phyloP scores from a whole-genome alignment of 2,888 invertebrate species.

The Dione juno region DNA sequence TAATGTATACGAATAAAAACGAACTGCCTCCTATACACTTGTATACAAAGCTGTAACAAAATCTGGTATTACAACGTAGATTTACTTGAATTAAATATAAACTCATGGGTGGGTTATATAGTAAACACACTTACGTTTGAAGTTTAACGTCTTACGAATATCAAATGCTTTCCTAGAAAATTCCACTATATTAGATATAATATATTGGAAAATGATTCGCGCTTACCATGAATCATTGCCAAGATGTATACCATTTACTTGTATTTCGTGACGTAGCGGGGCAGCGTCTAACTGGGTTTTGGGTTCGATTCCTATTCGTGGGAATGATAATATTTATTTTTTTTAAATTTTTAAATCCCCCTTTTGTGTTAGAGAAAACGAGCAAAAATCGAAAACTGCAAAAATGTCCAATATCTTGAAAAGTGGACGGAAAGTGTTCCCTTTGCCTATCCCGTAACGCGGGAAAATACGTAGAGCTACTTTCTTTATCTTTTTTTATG shows the following conservation, averaged over 20 bases:
- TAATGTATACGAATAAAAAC: too few species aligned
- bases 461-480: too few species aligned
- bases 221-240: conserved; percentile 1
- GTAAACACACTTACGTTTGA: neutral
- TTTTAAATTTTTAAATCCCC: too few species aligned
- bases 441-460: too few species aligned
- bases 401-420: too few species aligned
- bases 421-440: too few species aligned
- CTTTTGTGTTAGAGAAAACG: too few species aligned
- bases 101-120: neutral
- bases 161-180: conserved; percentile 1
- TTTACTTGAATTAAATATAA: neutral
- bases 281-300: too few species aligned
- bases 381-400: too few species aligned
- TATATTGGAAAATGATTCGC: conserved; percentile 12
- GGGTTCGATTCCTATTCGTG: too few species aligned
- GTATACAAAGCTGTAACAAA: neutral
- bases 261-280: too few species aligned
- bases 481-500: neutral
- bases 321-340: too few species aligned
- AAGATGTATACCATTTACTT: neutral
- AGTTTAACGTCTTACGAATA: neutral
- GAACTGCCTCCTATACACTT: neutral
- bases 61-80: neutral
- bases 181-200: neutral